phyloP scores from a whole-genome alignment of 2,113 vertebrate species.

The Gavialis gangeticus region DNA sequence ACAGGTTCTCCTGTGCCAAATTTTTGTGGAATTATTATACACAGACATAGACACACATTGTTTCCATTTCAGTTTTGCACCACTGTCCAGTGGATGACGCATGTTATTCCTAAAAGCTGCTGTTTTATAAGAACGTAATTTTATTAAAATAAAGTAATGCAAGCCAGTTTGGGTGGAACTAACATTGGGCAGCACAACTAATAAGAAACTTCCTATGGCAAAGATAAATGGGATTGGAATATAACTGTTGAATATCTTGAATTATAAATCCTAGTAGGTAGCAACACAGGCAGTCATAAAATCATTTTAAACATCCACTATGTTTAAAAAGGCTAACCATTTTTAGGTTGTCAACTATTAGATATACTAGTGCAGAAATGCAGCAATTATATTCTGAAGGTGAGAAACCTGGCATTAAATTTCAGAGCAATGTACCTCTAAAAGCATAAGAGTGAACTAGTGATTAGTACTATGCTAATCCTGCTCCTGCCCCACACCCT shows the following conservation, averaged over 20 bases:
- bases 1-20: not conserved
- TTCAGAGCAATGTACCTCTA: not conserved
- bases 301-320: not conserved
- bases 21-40: not conserved
- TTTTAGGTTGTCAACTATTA: not conserved
- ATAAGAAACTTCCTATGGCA: not conserved
- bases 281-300: not conserved
- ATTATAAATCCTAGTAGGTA: not conserved
- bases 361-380: not conserved
- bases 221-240: not conserved
- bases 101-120: not conserved
- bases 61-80: not conserved
- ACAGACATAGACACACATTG: not conserved
- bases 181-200: not conserved
- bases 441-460: not conserved
- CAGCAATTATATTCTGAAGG: not conserved
- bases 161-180: not conserved
- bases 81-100: not conserved
- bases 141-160: not conserved
- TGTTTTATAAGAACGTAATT: not conserved
- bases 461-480: not conserved
- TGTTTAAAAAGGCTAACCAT: not conserved
- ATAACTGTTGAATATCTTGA: not conserved
- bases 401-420: slow-evolving; percentile 13
- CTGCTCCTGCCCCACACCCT: too few species aligned